Conservation (phyloP, 1,140 invertebrate species). For the Drosophila insularis region DNA sequence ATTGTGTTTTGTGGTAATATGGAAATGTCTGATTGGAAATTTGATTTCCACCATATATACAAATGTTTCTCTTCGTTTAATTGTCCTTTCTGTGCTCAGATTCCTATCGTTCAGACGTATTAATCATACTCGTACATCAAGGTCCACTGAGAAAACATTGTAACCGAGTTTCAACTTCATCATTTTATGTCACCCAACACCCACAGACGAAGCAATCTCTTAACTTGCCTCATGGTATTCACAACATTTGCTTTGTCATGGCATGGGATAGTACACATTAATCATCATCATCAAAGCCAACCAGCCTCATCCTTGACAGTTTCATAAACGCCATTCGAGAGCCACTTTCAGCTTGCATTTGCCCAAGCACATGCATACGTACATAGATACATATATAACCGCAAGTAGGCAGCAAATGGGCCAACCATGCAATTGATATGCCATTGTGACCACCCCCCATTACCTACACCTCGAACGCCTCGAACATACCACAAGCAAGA, state of each 20-base stretch:
- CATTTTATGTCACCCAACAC: conserved; percentile 26
- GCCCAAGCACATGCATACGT: conserved; percentile 31
- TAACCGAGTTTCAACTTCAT: background rate
- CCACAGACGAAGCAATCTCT: conserved; percentile 21
- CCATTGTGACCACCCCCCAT: background rate
- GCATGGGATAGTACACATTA: conserved; percentile 61
- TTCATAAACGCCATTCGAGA: conserved; percentile 63
- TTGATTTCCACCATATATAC: background rate
- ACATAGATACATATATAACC: conserved; percentile 41
- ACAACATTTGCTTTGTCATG: conserved; percentile 76
- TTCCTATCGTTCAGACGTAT: background rate
- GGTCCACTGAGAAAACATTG: background rate
- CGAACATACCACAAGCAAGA: conserved; percentile 2
- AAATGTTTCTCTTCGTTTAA: too few relatives aligned
- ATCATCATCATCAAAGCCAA: conserved; percentile 48
- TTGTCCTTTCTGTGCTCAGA: background rate
- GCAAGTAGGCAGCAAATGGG: conserved; percentile 63
- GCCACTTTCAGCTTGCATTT: conserved; percentile 48
- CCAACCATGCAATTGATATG: conserved; percentile 60
- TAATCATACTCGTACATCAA: background rate
- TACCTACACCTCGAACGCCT: background rate
- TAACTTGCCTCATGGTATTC: conserved; percentile 24
- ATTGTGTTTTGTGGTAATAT: background rate
- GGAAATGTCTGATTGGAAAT: background rate
- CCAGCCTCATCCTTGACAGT: conserved; percentile 60